These are phyloP conservation scores for Pomatostomus ruficeps DNA, from an alignment of 2,113 vertebrate genomes.

Conservation along the genomic window DNA sequence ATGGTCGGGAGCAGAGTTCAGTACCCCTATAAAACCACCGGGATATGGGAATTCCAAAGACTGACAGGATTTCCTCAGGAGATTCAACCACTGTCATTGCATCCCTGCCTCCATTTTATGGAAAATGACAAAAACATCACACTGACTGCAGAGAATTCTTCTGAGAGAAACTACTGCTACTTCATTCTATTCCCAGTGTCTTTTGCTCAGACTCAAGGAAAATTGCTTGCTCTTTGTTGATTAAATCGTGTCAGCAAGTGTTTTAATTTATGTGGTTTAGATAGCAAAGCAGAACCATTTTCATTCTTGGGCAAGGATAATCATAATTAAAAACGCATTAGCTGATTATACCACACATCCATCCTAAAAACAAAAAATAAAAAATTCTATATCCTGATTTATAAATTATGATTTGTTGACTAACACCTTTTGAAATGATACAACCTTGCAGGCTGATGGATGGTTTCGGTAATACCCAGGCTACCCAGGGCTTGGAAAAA, in stretches of 20 bases:
- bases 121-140: not conserved
- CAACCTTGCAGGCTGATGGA: not conserved
- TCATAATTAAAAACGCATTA: slow-evolving; percentile 45
- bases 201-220: not conserved
- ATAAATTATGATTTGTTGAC: not conserved
- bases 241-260: not conserved
- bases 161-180: not conserved
- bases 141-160: not conserved
- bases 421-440: not conserved
- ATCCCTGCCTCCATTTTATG: not conserved
- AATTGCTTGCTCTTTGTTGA: not conserved
- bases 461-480: not conserved
- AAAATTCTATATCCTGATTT: not conserved
- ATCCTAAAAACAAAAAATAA: not conserved
- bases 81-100: not conserved
- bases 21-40: not conserved
- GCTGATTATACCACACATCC: not conserved
- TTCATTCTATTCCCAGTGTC: not conserved
- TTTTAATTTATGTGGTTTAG: slow-evolving; percentile 3
- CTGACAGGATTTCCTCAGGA: not conserved
- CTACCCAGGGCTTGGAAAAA: not conserved
- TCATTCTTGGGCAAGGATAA: slow-evolving; percentile 2
- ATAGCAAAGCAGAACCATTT: slow-evolving; percentile 13
- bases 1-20: not conserved
- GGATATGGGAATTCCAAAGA: not conserved